Conservation (phyloP, 2,888 invertebrate species). For the Eristalinus sepulchralis region DNA sequence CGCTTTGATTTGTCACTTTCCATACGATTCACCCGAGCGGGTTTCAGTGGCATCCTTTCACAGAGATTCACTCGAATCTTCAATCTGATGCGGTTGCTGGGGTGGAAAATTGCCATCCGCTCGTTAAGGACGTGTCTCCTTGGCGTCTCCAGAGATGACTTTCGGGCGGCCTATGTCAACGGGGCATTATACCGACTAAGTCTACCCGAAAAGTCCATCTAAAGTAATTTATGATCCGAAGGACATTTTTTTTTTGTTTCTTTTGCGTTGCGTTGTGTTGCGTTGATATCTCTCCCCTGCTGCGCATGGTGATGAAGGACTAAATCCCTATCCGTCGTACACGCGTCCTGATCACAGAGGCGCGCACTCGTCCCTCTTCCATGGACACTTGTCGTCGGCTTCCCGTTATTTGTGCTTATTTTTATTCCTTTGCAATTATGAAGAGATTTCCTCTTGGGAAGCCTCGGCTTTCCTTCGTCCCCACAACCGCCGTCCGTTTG, state of each 20-base stretch:
- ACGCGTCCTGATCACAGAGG: constrained; percentile 27
- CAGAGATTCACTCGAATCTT: constrained; percentile 43
- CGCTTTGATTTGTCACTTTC: constrained; percentile 65
- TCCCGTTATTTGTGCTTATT: constrained; percentile 57
- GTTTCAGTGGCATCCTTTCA: not conserved
- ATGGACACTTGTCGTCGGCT: constrained; percentile 66
- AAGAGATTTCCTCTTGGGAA: constrained; percentile 55
- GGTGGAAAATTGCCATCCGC: constrained; percentile 58
- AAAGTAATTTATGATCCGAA: constrained; percentile 65
- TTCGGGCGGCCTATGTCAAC: constrained; percentile 35
- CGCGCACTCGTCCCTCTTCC: not conserved
- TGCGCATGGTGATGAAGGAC: not conserved
- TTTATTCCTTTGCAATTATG: constrained; percentile 66
- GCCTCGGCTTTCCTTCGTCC: not conserved
- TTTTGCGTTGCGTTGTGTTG: not conserved
- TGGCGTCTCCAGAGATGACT: constrained; percentile 17
- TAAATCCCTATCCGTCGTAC: constrained; percentile 34
- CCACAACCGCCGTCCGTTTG: not conserved
- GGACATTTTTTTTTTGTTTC: constrained; percentile 23
- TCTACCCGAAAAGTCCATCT: constrained; percentile 51
- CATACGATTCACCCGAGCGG: constrained; percentile 13
- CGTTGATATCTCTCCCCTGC: not conserved
- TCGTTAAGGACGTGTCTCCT: constrained; percentile 29
- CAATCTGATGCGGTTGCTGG: constrained; percentile 38
- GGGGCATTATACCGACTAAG: constrained; percentile 6